A percentile compares a stretch with the other conserved stretches of the same genome.
phyloP scores from a whole-genome alignment of 2,113 vertebrate genomes.

The Panthera uncia region DNA sequence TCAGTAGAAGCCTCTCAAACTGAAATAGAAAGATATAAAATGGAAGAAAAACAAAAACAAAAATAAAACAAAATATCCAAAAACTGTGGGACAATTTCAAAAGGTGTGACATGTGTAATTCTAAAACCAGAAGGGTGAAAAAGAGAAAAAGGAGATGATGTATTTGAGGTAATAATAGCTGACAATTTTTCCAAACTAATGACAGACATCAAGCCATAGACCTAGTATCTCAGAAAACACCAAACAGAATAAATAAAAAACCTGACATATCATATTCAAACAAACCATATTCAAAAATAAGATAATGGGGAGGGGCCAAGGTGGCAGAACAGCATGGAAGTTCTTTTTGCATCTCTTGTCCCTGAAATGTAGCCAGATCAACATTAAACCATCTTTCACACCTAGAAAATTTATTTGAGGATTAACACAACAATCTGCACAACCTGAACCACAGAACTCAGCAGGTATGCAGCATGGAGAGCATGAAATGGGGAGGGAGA shows the following conservation, averaged over 20 bases:
- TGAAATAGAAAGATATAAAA: neutral
- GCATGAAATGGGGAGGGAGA: too few relatives aligned
- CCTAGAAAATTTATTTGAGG: too few relatives aligned
- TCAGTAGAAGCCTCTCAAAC: neutral
- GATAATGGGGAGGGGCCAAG: too few relatives aligned
- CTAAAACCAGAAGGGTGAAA: neutral
- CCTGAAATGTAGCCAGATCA: too few relatives aligned
- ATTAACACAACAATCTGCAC: too few relatives aligned
- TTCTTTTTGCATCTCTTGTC: too few relatives aligned
- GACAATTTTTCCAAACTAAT: neutral
- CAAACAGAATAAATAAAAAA: neutral
- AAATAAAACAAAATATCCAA: neutral
- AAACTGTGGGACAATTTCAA: neutral
- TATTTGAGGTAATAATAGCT: neutral
- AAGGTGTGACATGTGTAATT: neutral
- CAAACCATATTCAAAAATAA: too few relatives aligned
- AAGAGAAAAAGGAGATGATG: neutral
- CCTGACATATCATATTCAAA: neutral
- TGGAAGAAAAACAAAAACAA: neutral
- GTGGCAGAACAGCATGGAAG: too few relatives aligned
- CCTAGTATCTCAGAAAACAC: neutral
- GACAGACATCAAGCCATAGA: neutral
- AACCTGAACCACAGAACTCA: too few relatives aligned
- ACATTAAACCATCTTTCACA: too few relatives aligned
- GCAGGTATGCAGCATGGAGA: too few relatives aligned